Evolutionary conservation across 2,888 invertebrate genomes (phyloP), one percentile per base, ranked within the genome.

Genomic region (Siphlonurus alternatus): DNA sequence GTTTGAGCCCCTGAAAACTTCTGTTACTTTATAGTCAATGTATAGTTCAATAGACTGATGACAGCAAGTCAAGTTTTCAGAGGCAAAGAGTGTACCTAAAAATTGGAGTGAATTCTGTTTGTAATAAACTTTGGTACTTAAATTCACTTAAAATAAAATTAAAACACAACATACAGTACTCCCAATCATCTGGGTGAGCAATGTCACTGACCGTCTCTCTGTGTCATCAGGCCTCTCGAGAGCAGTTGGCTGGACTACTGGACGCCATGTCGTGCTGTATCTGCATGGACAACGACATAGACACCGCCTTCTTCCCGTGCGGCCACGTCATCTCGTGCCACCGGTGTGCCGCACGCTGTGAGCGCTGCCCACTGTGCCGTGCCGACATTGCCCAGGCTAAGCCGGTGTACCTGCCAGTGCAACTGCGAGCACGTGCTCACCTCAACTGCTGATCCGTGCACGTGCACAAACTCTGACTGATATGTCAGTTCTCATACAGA

Each of bases 261-360:
- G 86, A 86, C 71, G 83, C 86, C 63, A 83, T 89, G 78, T 86
- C 88, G 61, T 93, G 93, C 74, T 85, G 88, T 72, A 89, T 91
- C 70, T 93, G 93, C 74, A 90, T 92, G 89, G 92, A 93, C 78
- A 80, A 80, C 63, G 82, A 84, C 65, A 86, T 93, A 73, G 86
- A 90, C 77, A 86, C 89, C 51, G 86, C 88, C 69, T 87, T 93
- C 76, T 85, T 89, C 77, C 93, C 93, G 1, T 93, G 93, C 74
- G 83, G 89, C n/a, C 93, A 93, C 75, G 87, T 89, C 63, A 85
- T 89, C 62, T 89, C 91, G 71, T 93, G 93, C 76, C 77, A 79
- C 53, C 78, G 80, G 23, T 93, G 93, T 73, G 89, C 91, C 1
- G 80, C 81, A 1, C 83, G 84, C 71, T 86, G 89, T 73, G 81